Conservation (phyloP, 1,140 invertebrate species). For the Diachasma alloeum region DNA sequence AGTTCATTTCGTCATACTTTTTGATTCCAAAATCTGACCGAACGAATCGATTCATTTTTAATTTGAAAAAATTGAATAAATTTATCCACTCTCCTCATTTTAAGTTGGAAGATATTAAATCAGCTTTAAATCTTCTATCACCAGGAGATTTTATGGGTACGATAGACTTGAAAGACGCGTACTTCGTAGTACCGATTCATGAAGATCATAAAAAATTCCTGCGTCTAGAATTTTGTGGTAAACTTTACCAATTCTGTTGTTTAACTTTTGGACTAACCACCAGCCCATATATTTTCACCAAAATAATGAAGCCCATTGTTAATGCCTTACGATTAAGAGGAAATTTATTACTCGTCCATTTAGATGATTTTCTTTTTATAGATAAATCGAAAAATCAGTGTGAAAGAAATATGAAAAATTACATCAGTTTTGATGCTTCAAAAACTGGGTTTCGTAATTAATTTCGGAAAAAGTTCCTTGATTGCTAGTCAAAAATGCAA, state of each 20-base stretch:
- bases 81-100: too few species aligned
- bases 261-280: constrained; percentile 23
- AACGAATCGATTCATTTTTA: too few species aligned
- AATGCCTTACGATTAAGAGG: background rate
- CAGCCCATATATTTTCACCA: constrained; percentile 28
- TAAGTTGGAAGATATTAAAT: too few species aligned
- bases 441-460: constrained; percentile 26
- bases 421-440: background rate
- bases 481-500: constrained; percentile 19
- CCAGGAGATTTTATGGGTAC: too few species aligned
- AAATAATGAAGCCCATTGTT: constrained; percentile 26
- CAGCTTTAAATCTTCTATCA: too few species aligned
- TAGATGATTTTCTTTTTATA: constrained; percentile 21
- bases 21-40: too few species aligned
- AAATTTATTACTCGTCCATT: constrained; percentile 11
- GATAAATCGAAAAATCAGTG: background rate
- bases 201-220: constrained; percentile 6
- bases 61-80: too few species aligned
- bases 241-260: constrained; percentile 26
- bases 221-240: constrained; percentile 14
- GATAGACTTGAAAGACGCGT: too few species aligned
- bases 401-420: background rate
- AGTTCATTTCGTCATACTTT: too few species aligned
- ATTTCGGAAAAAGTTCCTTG: constrained; percentile 19
- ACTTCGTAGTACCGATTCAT: too few species aligned